Percentiles rank a stretch among this genome's conserved stretches.
These are phyloP conservation scores for Nasonia oneida DNA, from an alignment of 2,888 invertebrate species.

Conservation along the genomic window DNA sequence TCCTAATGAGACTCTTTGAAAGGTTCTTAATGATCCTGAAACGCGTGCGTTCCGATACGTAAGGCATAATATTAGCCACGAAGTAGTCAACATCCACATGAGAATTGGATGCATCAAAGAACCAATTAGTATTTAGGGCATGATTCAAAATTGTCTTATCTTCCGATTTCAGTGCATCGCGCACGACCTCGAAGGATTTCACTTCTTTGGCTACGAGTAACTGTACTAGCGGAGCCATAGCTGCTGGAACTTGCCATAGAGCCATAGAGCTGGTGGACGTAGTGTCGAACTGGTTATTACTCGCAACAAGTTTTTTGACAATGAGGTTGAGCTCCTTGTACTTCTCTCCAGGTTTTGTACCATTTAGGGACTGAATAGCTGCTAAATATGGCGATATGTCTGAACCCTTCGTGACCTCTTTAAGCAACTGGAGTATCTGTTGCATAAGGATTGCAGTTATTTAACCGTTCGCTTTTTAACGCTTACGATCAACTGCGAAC, in stretches of 20 bases:
- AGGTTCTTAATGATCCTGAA: conserved; percentile 69
- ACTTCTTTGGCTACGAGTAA: conserved; percentile 67
- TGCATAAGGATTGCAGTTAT: conserved; percentile 11
- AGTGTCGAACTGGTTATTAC: background rate
- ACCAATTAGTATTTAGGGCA: conserved; percentile 70
- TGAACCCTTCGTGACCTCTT: background rate
- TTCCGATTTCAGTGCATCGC: conserved; percentile 71
- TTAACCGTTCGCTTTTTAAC: background rate
- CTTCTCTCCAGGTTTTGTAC: conserved; percentile 69
- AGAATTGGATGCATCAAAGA: conserved; percentile 69
- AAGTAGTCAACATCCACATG: conserved; percentile 69
- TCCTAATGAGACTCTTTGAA: conserved; percentile 61
- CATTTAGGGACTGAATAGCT: conserved; percentile 71
- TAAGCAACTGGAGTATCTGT: conserved; percentile 11
- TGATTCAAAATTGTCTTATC: conserved; percentile 67
- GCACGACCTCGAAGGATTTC: conserved; percentile 63
- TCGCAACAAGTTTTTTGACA: background rate
- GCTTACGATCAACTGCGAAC: background rate
- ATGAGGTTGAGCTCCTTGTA: conserved; percentile 40
- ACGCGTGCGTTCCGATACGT: conserved; percentile 69
- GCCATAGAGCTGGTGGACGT: background rate
- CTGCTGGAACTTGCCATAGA: background rate
- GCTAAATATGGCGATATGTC: conserved; percentile 58
- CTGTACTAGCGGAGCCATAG: conserved; percentile 63
- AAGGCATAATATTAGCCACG: conserved; percentile 67